Evolutionary conservation across 1,140 invertebrate species (phyloP), one percentile per base, ranked within the genome.

Genomic region (Plutomurus gul): DNA sequence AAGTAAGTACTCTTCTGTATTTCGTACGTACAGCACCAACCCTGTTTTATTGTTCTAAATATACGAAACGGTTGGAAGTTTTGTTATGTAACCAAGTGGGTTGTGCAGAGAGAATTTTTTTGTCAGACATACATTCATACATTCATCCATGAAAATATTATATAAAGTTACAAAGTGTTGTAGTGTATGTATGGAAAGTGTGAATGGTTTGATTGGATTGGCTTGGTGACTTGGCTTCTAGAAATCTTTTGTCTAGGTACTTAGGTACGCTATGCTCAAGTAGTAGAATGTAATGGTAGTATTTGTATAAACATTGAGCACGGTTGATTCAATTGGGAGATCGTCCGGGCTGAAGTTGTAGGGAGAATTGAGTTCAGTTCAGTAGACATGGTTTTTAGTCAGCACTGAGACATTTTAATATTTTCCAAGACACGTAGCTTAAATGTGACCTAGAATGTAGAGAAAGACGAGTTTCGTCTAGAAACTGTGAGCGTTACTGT

Each of bases 401-500:
- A 18, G 40, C 60, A 37, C 33, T 33, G 25, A 18, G 60, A 70
- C 25, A 25, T 40, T 39, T 72, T 72, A 72, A 72, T 72, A 25
- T 72, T 72, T 72, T 39, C 70, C 40, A 39, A 39, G 36, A 40
- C 70, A 72, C 70, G 70, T 40, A 40, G 36, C 13, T 25, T 40
- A 27, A 10, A 40, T 72, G 39, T 72, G 36, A 46, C 25, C 36
- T 40, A 72, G 36, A 72, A 72, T 72, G 36, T 20, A 46, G 13
- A 40, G 36, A 46, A 22, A 46, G 70, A 46, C 40, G 36, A 39
- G 37, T 39, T 72, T 37, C 70, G 25, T 22, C 13, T 5, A 40
- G 18, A 25, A 30, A 20, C 60, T 72, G 6, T 30, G 27, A 33
- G 39, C n/a, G 39, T 43, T 43, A 43, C 39, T 3, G 11, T 10